Evolutionary conservation across 2,888 invertebrate species (phyloP), one percentile per base, ranked within the genome.

Genomic region (Meandrusa payeni): DNA sequence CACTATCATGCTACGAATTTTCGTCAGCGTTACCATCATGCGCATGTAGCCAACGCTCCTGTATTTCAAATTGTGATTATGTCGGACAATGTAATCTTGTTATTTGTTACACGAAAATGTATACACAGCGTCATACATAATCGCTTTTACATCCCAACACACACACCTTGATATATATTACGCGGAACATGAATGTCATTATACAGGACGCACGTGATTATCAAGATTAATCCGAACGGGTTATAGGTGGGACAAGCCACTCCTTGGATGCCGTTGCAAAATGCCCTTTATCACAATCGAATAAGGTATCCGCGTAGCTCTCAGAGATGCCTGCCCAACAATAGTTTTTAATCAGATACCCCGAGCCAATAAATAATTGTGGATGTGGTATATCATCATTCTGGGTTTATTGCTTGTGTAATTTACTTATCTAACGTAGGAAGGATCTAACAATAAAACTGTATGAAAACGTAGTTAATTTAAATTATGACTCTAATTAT

Each of bases 311-410:
- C 11, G 13, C 13, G 7, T 33, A 32, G 1, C 19, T n/a, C n/a
- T n/a, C n/a, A n/a, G n/a, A n/a, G n/a, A n/a, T n/a, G n/a, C n/a
- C n/a, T n/a, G n/a, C n/a, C n/a, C n/a, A 37, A 37, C 42, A 42
- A 43, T 43, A 37, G 37, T 43, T 43, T 43, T 37, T 43, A 37
- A 43, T 43, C 42, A 43, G 37, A 43, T 37, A 24, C 42, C n/a
- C 37, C 31, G 24, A 31, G 37, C 12, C 31, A 24, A 26, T 43
- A 37, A 43, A 43, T 42, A 22, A 29, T 37, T 6, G 12, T 43
- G 42, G 42, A 43, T 43, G 42, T 36, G 42, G 24, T 33, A 40
- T 42, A 37, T 37, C 36, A 37, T 12, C 36, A 37, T 12, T 12
- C 12, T 5, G n/a, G 37, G 23, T 31, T 41, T 37, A 37, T 37